Percentiles rank a stretch among this genome's conserved stretches.
Evolutionary conservation across 2,113 vertebrate genomes (phyloP).

Genomic region (Hystrix brachyura): DNA sequence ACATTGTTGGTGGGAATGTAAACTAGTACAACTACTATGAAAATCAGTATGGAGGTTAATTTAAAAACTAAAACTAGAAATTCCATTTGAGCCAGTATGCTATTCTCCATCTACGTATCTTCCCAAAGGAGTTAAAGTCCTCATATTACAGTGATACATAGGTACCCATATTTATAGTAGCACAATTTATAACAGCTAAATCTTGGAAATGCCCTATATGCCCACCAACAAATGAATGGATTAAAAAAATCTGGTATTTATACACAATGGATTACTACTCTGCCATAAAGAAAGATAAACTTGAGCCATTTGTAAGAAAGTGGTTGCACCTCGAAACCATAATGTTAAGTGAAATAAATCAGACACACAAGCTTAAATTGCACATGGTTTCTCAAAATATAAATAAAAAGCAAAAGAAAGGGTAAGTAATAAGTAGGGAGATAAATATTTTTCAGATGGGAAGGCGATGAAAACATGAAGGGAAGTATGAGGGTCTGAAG

Average conservation of each 20-base stretch:
- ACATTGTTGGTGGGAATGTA: background rate
- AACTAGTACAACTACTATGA: background rate
- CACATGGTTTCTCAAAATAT: too few species aligned
- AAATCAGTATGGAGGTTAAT: background rate
- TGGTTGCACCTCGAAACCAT: background rate
- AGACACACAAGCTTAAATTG: background rate
- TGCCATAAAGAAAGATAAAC: background rate
- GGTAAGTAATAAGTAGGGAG: too few species aligned
- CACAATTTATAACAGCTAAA: background rate
- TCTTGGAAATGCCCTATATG: background rate
- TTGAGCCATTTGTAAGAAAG: background rate
- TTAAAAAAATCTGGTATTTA: background rate
- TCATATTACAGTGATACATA: background rate
- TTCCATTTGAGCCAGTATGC: background rate
- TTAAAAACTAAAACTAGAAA: background rate
- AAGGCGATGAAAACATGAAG: background rate
- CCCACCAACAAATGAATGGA: background rate
- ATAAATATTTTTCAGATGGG: background rate
- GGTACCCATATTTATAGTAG: background rate
- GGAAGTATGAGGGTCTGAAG: background rate
- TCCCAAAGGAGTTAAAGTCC: background rate
- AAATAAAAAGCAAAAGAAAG: too few species aligned
- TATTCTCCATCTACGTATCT: background rate
- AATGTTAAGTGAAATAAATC: background rate
- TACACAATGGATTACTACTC: background rate